Conservation (phyloP, 2,113 vertebrate genomes). For the Barbus barbus region DNA sequence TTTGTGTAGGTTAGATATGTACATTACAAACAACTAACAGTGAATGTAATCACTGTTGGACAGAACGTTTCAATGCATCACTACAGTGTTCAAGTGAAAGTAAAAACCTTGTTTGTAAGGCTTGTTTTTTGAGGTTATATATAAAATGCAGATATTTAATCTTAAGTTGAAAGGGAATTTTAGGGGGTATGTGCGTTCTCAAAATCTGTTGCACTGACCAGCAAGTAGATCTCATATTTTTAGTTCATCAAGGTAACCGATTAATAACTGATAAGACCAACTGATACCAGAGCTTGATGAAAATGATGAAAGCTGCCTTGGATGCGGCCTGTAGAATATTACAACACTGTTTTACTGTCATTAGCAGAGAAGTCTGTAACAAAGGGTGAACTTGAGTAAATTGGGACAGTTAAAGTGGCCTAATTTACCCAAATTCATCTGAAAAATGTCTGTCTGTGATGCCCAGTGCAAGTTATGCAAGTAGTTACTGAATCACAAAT, state of each 20-base stretch:
- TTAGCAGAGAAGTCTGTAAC: not conserved
- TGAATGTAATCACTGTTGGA: not conserved
- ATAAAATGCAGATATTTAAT: conserved; percentile 1
- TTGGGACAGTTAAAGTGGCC: not conserved
- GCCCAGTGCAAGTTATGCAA: not conserved
- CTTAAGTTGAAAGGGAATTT: not conserved
- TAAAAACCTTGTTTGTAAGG: conserved; percentile 12
- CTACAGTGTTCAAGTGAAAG: conserved; percentile 12
- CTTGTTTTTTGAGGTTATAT: not conserved
- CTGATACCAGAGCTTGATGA: not conserved
- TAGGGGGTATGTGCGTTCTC: not conserved
- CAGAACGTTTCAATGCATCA: not conserved
- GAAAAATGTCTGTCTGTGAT: not conserved
- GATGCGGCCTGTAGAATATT: not conserved
- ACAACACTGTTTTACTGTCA: not conserved
- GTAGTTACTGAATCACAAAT: not conserved
- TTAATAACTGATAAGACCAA: not conserved
- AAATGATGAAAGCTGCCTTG: not conserved
- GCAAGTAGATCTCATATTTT: not conserved
- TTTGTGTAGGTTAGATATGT: conserved; percentile 28
- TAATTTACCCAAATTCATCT: not conserved
- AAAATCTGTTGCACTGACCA: not conserved
- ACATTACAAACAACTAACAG: not conserved
- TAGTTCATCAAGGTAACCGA: not conserved
- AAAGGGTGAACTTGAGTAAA: not conserved